phyloP scores from a whole-genome alignment of 2,113 vertebrate genomes.

The Notechis scutatus region DNA sequence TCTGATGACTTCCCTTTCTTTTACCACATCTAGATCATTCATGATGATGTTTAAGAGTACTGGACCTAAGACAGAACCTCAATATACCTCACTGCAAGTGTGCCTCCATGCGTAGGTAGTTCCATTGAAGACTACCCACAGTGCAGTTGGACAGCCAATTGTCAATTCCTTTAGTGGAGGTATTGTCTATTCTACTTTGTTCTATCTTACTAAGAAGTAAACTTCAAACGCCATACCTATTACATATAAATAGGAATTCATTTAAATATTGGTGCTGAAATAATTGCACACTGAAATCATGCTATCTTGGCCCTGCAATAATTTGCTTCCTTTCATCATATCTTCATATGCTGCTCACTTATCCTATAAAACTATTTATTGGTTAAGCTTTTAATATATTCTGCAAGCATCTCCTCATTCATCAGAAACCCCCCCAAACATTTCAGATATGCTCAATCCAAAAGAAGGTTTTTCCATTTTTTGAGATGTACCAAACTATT shows the following conservation, averaged over 20 bases:
- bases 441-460: not conserved
- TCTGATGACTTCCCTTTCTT: too few relatives aligned
- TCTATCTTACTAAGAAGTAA: not conserved
- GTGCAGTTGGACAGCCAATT: too few relatives aligned
- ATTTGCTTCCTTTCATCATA: not conserved
- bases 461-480: not conserved
- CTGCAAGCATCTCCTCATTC: not conserved
- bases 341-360: not conserved
- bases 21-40: too few relatives aligned
- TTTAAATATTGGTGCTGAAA: slow-evolving; percentile 2
- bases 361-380: not conserved
- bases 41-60: too few relatives aligned
- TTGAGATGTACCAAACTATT: not conserved
- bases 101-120: too few relatives aligned
- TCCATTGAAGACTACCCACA: too few relatives aligned
- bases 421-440: not conserved
- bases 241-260: slow-evolving; percentile 29
- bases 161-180: too few relatives aligned
- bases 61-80: too few relatives aligned
- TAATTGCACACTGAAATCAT: not conserved
- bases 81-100: too few relatives aligned
- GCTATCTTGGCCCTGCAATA: not conserved
- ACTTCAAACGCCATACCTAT: slow-evolving; percentile 25
- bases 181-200: too few relatives aligned
- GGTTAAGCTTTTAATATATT: not conserved